These are phyloP conservation scores for Sebastes steindachneri DNA, from an alignment of 2,797 vertebrate genomes.

Conservation along the genomic window DNA sequence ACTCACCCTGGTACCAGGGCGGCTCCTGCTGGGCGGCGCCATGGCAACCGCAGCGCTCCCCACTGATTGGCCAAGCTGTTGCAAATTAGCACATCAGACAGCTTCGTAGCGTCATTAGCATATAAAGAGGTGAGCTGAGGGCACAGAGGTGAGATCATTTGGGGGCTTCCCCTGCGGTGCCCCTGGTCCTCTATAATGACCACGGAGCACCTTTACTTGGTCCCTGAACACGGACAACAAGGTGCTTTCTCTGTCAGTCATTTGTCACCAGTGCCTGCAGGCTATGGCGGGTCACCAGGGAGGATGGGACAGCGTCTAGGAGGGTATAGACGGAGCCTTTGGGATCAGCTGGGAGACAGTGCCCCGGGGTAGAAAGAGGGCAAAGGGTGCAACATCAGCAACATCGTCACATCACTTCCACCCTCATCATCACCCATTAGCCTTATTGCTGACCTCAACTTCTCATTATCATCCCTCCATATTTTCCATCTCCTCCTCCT, in stretches of 20 bases:
- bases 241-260: slow-evolving; percentile 62
- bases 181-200: slow-evolving; percentile 61
- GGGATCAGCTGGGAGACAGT: slow-evolving; percentile 64
- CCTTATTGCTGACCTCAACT: not conserved
- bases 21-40: slow-evolving; percentile 66
- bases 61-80: slow-evolving; percentile 81
- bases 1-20: slow-evolving; percentile 42
- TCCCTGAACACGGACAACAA: slow-evolving; percentile 58
- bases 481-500: not conserved
- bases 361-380: slow-evolving; percentile 32
- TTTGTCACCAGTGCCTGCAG: slow-evolving; percentile 68
- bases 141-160: slow-evolving; percentile 57
- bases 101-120: slow-evolving; percentile 80
- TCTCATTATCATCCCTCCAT: slow-evolving; percentile 10
- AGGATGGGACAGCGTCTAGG: not conserved
- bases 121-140: slow-evolving; percentile 82
- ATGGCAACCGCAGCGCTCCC: slow-evolving; percentile 68
- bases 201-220: slow-evolving; percentile 38
- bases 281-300: slow-evolving; percentile 52
- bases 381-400: slow-evolving; percentile 46
- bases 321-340: slow-evolving; percentile 1
- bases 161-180: slow-evolving; percentile 46
- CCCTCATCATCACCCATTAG: slow-evolving; percentile 27
- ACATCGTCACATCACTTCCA: slow-evolving; percentile 1
- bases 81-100: slow-evolving; percentile 76